Evolutionary conservation across 2,797 vertebrate species (phyloP), one percentile per base, ranked within the genome.

Genomic region (Falco rusticolus): DNA sequence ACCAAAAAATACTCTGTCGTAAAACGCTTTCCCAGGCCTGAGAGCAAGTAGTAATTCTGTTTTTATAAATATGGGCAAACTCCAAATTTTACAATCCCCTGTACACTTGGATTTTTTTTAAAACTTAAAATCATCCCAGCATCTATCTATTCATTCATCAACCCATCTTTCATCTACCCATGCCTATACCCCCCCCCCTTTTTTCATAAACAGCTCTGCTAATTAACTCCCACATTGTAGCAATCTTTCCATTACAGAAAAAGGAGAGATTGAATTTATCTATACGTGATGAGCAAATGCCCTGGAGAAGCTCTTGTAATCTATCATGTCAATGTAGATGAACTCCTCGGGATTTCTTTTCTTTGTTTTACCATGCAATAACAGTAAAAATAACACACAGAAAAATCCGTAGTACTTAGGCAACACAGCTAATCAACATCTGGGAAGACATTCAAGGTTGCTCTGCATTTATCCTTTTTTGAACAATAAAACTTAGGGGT

Each of bases 161-260:
- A 86, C 56, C 29, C 51, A 66, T 87, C 69, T 48, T 66, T 50
- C 50, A 1, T 85, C 61, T 61, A 69, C 31, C 24, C 80, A 37
- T 89, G 77, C 56, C 56, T 48, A 53, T 33, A 50, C 26, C 54
- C 14, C 14, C 7, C 22, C 26, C 16, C 12, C 33, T 41, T 63
- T 76, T 92, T 97, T 96, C 94, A 93, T 97, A 95, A 96, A 91
- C 85, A 97, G 91, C 94, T 96, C 69, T 95, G 94, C 89, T 97
- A 97, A 97, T 97, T 97, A 97, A 97, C 91, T 96, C 90, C 84
- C 96, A 95, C 89, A 92, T 84, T 90, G 65, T 75, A 93, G 93
- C 89, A 84, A 93, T 61, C 77, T 94, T 92, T 66, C 92, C 82
- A 61, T 91, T 94, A 86, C 56, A 84, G 78, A 47, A 91, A 79